A percentile compares a stretch with the other conserved stretches of the same genome.
Evolutionary conservation across 2,888 invertebrate species (phyloP).

Genomic region (Neocrepidodera transversa): DNA sequence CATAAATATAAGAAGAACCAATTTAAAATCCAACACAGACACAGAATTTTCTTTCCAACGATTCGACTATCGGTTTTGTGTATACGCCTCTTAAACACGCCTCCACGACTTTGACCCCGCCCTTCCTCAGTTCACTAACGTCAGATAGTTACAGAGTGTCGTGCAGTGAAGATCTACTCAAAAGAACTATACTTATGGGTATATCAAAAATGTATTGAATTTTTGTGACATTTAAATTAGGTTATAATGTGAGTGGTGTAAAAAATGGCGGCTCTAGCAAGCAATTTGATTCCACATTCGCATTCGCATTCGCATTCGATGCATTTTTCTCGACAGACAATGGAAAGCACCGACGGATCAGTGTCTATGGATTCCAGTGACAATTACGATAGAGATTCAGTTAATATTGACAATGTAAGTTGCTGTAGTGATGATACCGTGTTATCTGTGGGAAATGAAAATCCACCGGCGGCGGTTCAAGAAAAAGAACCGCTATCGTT

Average conservation of each 20-base stretch:
- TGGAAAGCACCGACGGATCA: slow-evolving; percentile 55
- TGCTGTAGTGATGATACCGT: slow-evolving; percentile 82
- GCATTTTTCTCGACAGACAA: slow-evolving; percentile 48
- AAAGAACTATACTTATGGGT: slow-evolving; percentile 15
- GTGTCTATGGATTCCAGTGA: slow-evolving; percentile 57
- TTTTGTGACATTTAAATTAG: slow-evolving; percentile 5
- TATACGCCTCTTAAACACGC: slow-evolving; percentile 46
- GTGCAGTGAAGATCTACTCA: slow-evolving; percentile 53
- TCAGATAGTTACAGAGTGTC: slow-evolving; percentile 57
- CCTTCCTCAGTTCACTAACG: slow-evolving; percentile 46
- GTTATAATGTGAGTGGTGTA: slow-evolving; percentile 22
- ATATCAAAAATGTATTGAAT: slow-evolving; percentile 4
- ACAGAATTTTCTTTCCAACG: slow-evolving; percentile 44
- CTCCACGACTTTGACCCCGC: slow-evolving; percentile 51
- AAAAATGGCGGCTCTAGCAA: slow-evolving; percentile 51
- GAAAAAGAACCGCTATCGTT: slow-evolving; percentile 62
- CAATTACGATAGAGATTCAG: slow-evolving; percentile 54
- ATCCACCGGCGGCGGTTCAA: slow-evolving; percentile 31
- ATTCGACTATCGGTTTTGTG: slow-evolving; percentile 47
- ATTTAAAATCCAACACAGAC: slow-evolving; percentile 51
- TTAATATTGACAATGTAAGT: slow-evolving; percentile 65
- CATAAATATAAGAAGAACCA: slow-evolving; percentile 58
- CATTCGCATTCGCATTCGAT: slow-evolving; percentile 52
- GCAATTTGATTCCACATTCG: slow-evolving; percentile 50
- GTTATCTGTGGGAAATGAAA: slow-evolving; percentile 80